These are phyloP conservation scores for Pomacea maculata DNA, from an alignment of 1,140 invertebrate genomes.

Conservation along the genomic window DNA sequence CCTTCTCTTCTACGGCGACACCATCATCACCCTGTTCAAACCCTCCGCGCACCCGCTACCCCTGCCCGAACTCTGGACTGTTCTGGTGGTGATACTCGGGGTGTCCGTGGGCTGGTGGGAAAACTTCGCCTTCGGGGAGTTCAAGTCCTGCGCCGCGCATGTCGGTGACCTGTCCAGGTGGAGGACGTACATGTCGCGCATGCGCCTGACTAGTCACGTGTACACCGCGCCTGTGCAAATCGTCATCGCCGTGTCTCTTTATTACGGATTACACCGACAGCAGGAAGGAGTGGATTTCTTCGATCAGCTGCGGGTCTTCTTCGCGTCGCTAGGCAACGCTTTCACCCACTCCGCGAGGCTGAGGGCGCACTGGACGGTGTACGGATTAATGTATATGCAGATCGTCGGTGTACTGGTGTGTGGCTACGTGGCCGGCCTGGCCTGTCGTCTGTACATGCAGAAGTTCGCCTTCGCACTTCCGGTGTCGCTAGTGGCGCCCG, in stretches of 20 bases:
- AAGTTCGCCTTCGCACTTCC: conserved; percentile 36
- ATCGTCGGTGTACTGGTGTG: conserved; percentile 22
- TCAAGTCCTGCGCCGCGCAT: not conserved
- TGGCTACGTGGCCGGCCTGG: conserved; percentile 31
- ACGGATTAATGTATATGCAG: conserved; percentile 29
- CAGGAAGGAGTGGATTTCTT: not conserved
- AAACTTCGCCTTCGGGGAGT: conserved; percentile 83
- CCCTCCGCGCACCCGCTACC: not conserved
- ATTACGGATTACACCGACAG: not conserved
- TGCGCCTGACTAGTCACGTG: conserved; percentile 23
- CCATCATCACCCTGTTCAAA: not conserved
- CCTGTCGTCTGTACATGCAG: conserved; percentile 47
- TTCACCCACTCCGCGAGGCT: not conserved
- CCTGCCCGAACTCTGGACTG: conserved; percentile 5
- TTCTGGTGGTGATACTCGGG: conserved; percentile 14
- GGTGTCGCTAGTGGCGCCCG: conserved; percentile 32
- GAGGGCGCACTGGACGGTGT: conserved; percentile 8
- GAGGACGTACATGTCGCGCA: conserved; percentile 4
- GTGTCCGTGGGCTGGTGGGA: conserved; percentile 96
- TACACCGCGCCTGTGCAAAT: conserved; percentile 27
- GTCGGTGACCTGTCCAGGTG: not conserved
- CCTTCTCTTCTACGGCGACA: not conserved
- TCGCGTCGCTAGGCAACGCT: not conserved
- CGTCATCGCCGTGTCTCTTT: conserved; percentile 2
- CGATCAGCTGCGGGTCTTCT: not conserved